phyloP scores from a whole-genome alignment of 2,888 invertebrate species.

The Thereva unica region DNA sequence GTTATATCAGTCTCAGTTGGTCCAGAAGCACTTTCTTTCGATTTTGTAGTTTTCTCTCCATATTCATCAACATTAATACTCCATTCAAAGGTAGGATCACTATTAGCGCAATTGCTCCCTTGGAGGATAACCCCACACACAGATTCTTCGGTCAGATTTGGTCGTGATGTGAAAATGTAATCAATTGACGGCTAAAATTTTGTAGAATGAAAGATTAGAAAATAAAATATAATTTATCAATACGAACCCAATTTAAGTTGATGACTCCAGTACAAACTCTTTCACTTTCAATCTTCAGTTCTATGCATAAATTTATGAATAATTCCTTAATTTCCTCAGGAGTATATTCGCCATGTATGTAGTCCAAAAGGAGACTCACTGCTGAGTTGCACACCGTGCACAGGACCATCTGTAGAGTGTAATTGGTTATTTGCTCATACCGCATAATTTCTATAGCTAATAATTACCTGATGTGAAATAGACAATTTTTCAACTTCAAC shows the following conservation, averaged over 20 bases:
- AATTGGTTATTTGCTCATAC: neutral
- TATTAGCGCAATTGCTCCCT: slow-evolving; percentile 48
- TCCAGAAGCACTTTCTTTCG: neutral
- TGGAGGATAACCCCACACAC: slow-evolving; percentile 53
- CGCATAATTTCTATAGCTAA: neutral
- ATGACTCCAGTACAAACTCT: slow-evolving; percentile 68
- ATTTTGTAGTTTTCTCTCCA: neutral
- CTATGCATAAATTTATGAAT: slow-evolving; percentile 61
- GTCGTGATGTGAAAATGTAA: slow-evolving; percentile 62
- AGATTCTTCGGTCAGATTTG: slow-evolving; percentile 61
- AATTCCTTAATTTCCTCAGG: slow-evolving; percentile 49
- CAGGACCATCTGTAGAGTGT: slow-evolving; percentile 42
- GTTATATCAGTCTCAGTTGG: slow-evolving; percentile 33
- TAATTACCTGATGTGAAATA: slow-evolving; percentile 43
- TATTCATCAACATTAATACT: slow-evolving; percentile 45
- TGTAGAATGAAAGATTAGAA: neutral
- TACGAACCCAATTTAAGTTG: slow-evolving; percentile 62
- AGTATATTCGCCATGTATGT: slow-evolving; percentile 58
- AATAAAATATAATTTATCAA: slow-evolving; percentile 30
- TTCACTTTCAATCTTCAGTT: slow-evolving; percentile 63
- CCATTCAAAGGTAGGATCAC: slow-evolving; percentile 49
- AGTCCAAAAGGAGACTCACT: slow-evolving; percentile 48
- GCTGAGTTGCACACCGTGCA: slow-evolving; percentile 51
- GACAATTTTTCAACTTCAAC: slow-evolving; percentile 47
- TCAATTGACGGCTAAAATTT: slow-evolving; percentile 61